These are phyloP conservation scores for Calyptommatus sinebrachiatus DNA, from an alignment of 2,113 vertebrate genomes.

Conservation along the genomic window DNA sequence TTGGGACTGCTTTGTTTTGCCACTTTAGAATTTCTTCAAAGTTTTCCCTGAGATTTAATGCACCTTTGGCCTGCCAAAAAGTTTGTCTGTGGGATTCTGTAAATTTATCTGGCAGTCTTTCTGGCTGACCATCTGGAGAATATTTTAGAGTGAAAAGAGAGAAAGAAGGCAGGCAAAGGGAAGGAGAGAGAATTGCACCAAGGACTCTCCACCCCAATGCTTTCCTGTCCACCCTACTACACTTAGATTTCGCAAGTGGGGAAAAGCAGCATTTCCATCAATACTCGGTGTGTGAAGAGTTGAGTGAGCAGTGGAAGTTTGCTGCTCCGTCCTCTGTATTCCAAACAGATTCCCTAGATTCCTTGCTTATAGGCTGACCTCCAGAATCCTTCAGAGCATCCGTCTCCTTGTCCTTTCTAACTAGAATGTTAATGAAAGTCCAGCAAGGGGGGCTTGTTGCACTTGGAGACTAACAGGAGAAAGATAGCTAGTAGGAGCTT, in stretches of 20 bases:
- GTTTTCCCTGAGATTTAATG: constrained; percentile 68
- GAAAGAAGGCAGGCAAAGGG: constrained; percentile 40
- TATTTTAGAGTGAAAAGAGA: constrained; percentile 68
- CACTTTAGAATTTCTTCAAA: constrained; percentile 51
- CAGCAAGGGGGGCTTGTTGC: no score
- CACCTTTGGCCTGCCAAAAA: constrained; percentile 67
- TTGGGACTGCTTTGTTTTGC: constrained; percentile 23
- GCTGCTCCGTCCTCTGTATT: not conserved
- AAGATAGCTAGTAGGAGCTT: no score
- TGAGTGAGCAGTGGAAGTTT: constrained; percentile 10
- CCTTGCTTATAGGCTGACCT: not conserved
- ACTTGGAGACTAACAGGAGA: no score
- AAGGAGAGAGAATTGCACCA: constrained; percentile 38
- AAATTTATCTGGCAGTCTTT: constrained; percentile 75
- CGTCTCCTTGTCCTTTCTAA: not conserved
- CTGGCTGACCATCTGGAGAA: constrained; percentile 73
- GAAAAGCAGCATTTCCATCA: not conserved
- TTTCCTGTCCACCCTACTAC: constrained; percentile 26
- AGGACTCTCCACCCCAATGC: constrained; percentile 34
- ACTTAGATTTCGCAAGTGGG: constrained; percentile 63
- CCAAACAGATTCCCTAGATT: not conserved
- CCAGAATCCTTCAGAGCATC: not conserved
- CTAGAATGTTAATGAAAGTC: no score
- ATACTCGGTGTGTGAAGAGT: not conserved
- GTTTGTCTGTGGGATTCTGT: constrained; percentile 68